These are phyloP conservation scores for Oikopleura dioica DNA, from an alignment of 23 tunicate species.

Conservation along the genomic window DNA sequence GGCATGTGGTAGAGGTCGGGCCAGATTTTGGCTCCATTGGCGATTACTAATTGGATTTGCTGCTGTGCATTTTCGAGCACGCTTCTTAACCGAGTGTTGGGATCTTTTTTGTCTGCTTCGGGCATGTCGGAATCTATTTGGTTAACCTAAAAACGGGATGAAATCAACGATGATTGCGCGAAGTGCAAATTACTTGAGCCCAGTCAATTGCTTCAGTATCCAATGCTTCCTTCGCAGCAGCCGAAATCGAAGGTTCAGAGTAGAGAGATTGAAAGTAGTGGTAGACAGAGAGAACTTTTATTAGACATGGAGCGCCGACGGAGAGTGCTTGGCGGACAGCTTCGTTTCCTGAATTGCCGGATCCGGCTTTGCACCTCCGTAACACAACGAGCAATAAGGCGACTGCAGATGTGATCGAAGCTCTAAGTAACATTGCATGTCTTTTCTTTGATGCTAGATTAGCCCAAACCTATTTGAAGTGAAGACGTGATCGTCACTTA, in stretches of 20 bases:
- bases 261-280: background rate
- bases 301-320: background rate
- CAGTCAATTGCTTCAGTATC: background rate
- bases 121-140: too few relatives aligned
- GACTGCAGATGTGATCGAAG: background rate
- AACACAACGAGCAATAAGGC: background rate
- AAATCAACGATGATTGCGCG: too few relatives aligned
- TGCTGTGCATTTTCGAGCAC: background rate
- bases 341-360: background rate
- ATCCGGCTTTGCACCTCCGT: background rate
- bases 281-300: background rate
- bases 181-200: too few relatives aligned
- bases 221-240: background rate
- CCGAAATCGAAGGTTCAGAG: background rate
- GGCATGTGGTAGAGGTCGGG: slow-evolving; percentile 4
- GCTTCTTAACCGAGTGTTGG: background rate
- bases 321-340: background rate
- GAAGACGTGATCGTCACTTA: background rate
- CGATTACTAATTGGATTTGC: background rate
- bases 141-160: too few relatives aligned
- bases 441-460: too few relatives aligned
- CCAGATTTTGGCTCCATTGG: background rate
- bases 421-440: too few relatives aligned
- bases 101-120: too few relatives aligned
- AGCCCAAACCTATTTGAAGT: background rate